phyloP scores from a whole-genome alignment of 2,113 vertebrate genomes.

The Corapipo altera region DNA sequence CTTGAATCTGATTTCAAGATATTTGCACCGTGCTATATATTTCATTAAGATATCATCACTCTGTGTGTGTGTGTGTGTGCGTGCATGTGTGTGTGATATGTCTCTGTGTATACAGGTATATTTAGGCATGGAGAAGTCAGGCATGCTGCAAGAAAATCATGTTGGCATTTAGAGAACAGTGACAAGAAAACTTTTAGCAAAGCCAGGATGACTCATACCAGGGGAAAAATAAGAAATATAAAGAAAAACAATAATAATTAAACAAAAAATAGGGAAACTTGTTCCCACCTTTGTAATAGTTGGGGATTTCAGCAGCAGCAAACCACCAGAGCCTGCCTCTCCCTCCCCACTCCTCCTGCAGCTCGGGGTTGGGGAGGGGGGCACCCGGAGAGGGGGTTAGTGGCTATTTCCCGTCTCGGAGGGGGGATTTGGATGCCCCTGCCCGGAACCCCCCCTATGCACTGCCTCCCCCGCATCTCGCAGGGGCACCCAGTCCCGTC shows the following conservation, averaged over 20 bases:
- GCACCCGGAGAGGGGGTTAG: neutral
- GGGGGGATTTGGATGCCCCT: neutral
- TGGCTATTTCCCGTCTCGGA: neutral
- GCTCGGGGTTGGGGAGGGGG: neutral
- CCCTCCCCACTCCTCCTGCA: neutral
- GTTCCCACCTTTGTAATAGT: neutral
- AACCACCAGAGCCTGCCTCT: neutral
- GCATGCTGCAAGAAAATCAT: neutral
- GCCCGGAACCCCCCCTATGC: neutral
- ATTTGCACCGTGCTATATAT: conserved; percentile 27
- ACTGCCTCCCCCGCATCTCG: neutral
- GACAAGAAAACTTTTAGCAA: conserved; percentile 11
- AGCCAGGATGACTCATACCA: fast-evolving
- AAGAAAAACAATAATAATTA: neutral
- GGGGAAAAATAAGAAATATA: neutral
- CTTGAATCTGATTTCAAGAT: conserved; percentile 47
- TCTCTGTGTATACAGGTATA: neutral
- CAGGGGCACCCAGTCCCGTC: neutral
- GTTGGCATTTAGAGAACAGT: neutral
- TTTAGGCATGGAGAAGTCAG: neutral
- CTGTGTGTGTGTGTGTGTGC: too few relatives aligned
- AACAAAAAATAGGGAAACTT: fast-evolving
- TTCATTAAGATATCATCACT: conserved; percentile 49
- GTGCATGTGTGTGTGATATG: neutral
- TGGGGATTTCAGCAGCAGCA: conserved; percentile 27